Conservation (phyloP, 2,888 invertebrate genomes). For the Nebria brevicollis region DNA sequence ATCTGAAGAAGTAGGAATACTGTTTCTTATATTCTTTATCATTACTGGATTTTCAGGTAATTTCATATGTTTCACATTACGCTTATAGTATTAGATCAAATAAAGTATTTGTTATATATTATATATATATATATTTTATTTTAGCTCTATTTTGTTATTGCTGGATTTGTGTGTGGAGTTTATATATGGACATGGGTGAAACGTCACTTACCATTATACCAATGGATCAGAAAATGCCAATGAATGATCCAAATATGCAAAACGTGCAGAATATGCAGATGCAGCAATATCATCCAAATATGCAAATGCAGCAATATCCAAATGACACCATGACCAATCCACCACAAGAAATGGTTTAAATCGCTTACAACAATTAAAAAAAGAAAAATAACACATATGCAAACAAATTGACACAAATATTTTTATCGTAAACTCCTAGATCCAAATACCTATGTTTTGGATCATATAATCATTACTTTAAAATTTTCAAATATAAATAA, state of each 20-base stretch:
- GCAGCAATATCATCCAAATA: not conserved
- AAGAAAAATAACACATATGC: not conserved
- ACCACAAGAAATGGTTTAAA: slow-evolving; percentile 39
- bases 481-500: not conserved
- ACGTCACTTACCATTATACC: slow-evolving; percentile 25
- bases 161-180: slow-evolving; percentile 35
- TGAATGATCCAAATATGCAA: slow-evolving; percentile 17
- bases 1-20: slow-evolving; percentile 15
- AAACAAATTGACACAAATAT: not conserved
- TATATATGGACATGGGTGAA: slow-evolving; percentile 42
- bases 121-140: not conserved
- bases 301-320: slow-evolving; percentile 29
- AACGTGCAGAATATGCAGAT: not conserved
- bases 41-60: slow-evolving; percentile 33
- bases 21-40: slow-evolving; percentile 22
- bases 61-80: not conserved
- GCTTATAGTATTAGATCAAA: not conserved
- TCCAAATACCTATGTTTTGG: not conserved
- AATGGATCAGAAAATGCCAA: not conserved
- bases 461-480: not conserved
- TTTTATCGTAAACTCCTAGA: not conserved
- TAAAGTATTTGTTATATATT: not conserved
- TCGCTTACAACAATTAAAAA: not conserved
- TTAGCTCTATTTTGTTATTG: slow-evolving; percentile 32
- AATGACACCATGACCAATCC: slow-evolving; percentile 24